phyloP scores from a whole-genome alignment of 2,797 vertebrate species.

The Tadarida brasiliensis region DNA sequence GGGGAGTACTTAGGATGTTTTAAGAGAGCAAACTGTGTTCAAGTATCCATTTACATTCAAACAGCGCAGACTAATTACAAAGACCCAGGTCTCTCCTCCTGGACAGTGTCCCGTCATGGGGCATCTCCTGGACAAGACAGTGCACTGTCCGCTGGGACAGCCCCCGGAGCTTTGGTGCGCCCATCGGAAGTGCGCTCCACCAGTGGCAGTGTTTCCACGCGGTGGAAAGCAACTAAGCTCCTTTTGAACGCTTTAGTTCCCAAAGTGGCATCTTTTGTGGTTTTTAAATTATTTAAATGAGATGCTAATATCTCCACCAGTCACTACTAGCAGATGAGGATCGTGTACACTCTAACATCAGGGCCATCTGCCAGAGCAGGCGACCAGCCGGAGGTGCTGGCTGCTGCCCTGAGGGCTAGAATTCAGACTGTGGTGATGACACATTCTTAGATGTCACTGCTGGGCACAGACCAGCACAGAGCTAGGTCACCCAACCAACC shows the following conservation, averaged over 20 bases:
- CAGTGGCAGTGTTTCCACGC: conserved; percentile 32
- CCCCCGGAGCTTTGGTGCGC: neutral
- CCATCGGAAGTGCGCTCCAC: neutral
- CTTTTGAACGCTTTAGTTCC: conserved; percentile 7
- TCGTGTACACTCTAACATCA: conserved; percentile 26
- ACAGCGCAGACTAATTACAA: neutral
- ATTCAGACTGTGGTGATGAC: neutral
- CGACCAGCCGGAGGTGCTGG: neutral
- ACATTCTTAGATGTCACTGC: neutral
- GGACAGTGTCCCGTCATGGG: conserved; percentile 6
- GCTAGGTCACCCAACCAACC: neutral
- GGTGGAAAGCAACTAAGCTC: neutral
- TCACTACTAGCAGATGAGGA: neutral
- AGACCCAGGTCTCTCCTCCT: neutral
- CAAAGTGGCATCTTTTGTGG: neutral
- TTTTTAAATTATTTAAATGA: conserved; percentile 58
- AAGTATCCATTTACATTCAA: conserved; percentile 22
- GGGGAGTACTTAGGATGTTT: neutral
- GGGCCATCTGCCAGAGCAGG: neutral
- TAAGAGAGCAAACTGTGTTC: conserved; percentile 11
- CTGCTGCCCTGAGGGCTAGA: neutral
- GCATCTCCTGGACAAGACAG: conserved; percentile 22
- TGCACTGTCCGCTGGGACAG: neutral
- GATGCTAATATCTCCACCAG: neutral
- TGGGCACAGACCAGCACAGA: neutral